Evolutionary conservation across 2,888 invertebrate species (phyloP), one percentile per base, ranked within the genome.

Genomic region (Caenorhabditis auriculariae): DNA sequence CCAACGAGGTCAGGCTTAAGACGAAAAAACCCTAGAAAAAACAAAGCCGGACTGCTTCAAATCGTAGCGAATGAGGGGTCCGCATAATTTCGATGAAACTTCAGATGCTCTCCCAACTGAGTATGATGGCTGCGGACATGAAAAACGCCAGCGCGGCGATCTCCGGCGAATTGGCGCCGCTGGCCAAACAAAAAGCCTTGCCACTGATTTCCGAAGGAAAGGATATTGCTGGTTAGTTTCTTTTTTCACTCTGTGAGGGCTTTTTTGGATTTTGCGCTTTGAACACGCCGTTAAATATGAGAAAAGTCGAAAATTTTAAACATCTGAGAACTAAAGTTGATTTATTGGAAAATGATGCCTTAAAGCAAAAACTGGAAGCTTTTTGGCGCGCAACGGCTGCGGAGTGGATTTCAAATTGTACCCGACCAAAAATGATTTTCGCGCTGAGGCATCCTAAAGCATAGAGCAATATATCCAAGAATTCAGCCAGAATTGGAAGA

Each of bases 91-190:
- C n/a, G n/a, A n/a, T n/a, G n/a, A n/a, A n/a, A 27, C 46, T 64
- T 39, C 39, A 77, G 76, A 58, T 70, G 54, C 49, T 76, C 28
- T 63, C 72, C 23, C 79, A 79, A 53, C 62, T 79, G 41, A 60
- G 61, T 42, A 69, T 74, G 70, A 79, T 79, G 78, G 64, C 61
- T 17, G 41, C 43, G 21, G 79, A 79, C 50, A 66, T 79, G 70
- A 50, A 51, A 32, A 69, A 65, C 46, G 79, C 79, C 15, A 75
- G 71, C 43, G 74, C 74, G 2, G 71, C 79, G 9, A 73, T 79
- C 67, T 78, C 79, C 9, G 76, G 75, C 26, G 78, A 78, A 58
- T 55, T 78, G 51, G 73, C 69, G 0, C 78, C 78, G 15, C 56
- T 78, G 17, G 79, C 79, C 0, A 68, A 67, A 44, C 76, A 79